A percentile compares a stretch with the other conserved stretches of the same genome.
phyloP scores from a whole-genome alignment of 2,797 vertebrate genomes.

The Rhinogobio ventralis region DNA sequence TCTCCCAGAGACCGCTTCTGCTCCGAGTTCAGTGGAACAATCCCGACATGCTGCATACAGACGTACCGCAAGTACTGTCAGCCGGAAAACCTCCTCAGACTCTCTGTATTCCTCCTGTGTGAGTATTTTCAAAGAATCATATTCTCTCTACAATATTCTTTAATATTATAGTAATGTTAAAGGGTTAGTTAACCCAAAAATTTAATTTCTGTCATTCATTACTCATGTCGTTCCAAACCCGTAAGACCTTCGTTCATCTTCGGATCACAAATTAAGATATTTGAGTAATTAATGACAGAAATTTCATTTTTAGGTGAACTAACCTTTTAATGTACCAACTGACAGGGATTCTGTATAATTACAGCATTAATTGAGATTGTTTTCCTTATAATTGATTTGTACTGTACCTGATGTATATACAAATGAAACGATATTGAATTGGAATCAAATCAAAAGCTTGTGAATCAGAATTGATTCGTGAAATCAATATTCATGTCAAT shows the following conservation, averaged over 20 bases:
- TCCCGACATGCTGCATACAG: not conserved
- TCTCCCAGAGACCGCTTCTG: conserved; percentile 1
- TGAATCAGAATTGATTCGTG: not conserved
- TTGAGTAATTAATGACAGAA: no score
- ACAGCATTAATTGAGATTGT: not conserved
- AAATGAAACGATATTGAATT: not conserved
- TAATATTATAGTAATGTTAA: not conserved
- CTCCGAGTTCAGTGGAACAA: conserved; percentile 39
- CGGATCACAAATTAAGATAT: no score
- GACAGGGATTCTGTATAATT: not conserved
- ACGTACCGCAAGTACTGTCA: conserved; percentile 61
- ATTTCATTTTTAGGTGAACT: no score
- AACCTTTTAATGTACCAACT: not conserved
- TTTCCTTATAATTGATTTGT: not conserved
- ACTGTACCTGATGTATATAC: not conserved
- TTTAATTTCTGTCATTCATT: no score
- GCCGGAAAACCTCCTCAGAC: conserved; percentile 65
- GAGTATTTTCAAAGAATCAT: conserved; percentile 54
- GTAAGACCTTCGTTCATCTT: no score
- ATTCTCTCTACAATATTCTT: not conserved
- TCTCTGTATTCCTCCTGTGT: conserved; percentile 70
- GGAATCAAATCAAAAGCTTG: not conserved
- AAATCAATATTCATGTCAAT: not conserved
- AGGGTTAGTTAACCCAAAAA: no score
- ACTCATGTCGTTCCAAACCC: no score